These are phyloP conservation scores for Stomatorhinus walkeri DNA, from an alignment of 2,797 vertebrate genomes.

Conservation along the genomic window DNA sequence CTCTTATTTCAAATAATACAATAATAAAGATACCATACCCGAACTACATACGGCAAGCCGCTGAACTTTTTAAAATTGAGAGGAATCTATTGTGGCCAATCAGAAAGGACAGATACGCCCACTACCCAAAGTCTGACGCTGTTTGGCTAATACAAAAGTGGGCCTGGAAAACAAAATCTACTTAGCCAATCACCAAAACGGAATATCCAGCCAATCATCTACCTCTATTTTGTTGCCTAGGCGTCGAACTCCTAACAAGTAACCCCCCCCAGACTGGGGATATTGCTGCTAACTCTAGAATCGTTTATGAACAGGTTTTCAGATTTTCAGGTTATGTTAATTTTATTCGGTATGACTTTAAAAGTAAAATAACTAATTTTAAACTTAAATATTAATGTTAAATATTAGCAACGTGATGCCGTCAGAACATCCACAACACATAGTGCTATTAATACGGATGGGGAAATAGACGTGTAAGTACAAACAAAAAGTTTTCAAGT, in stretches of 20 bases:
- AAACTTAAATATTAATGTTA: not conserved
- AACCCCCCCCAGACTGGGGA: not conserved
- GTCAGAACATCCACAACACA: not conserved
- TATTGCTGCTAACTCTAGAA: not conserved
- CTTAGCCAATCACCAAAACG: slow-evolving; percentile 6
- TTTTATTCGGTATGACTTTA: not conserved
- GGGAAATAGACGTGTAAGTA: not conserved
- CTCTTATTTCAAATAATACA: not conserved
- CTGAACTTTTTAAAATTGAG: slow-evolving; percentile 35
- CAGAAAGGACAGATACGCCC: not conserved
- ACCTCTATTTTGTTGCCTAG: slow-evolving; percentile 25
- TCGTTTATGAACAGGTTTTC: not conserved
- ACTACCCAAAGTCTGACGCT: not conserved
- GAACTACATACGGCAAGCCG: slow-evolving; percentile 25
- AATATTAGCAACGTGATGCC: not conserved
- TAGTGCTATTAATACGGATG: not conserved
- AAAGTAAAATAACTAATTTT: not conserved
- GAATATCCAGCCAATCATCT: slow-evolving; percentile 17
- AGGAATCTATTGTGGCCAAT: slow-evolving; percentile 27
- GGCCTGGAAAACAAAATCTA: not conserved
- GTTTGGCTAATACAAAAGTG: slow-evolving; percentile 23
- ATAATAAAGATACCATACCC: slow-evolving; percentile 31
- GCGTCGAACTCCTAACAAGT: slow-evolving; percentile 6
- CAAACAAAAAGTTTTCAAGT: not conserved
- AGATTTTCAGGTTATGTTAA: not conserved